These are phyloP conservation scores for Cricetomys ansorgei DNA, from an alignment of 2,113 vertebrate genomes.

Conservation along the genomic window DNA sequence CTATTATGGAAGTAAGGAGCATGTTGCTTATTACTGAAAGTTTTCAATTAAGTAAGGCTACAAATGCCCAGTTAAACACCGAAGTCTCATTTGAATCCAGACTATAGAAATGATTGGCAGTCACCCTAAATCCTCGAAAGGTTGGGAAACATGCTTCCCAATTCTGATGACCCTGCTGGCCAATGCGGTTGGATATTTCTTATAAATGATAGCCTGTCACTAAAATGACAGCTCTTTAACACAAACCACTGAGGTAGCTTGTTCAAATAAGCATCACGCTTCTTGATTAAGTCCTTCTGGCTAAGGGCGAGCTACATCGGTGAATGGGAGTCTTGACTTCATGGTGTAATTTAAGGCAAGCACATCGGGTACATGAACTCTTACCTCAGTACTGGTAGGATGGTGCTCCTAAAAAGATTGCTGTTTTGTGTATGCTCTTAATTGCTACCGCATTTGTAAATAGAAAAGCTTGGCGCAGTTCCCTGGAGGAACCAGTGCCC, in stretches of 20 bases:
- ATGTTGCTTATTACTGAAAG: background rate
- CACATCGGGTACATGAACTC: background rate
- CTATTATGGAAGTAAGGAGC: background rate
- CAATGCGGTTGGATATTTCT: conserved; percentile 20
- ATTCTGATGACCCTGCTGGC: background rate
- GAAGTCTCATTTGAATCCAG: conserved; percentile 27
- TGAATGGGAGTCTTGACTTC: conserved; percentile 30
- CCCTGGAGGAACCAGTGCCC: conserved; percentile 46
- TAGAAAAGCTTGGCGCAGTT: conserved; percentile 44
- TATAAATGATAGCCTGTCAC: background rate
- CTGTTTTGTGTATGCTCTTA: conserved; percentile 33
- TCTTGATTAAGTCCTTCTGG: conserved; percentile 13
- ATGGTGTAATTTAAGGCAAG: background rate
- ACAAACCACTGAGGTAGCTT: conserved; percentile 2
- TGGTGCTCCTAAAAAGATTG: conserved; percentile 23
- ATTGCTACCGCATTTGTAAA: conserved; percentile 56
- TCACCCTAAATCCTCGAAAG: background rate
- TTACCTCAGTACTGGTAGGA: conserved; percentile 43
- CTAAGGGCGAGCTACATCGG: background rate
- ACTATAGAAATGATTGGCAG: background rate
- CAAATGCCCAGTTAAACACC: background rate
- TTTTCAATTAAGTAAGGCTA: conserved; percentile 23
- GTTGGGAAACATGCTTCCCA: background rate
- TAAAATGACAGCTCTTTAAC: conserved; percentile 35
- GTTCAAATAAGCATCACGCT: conserved; percentile 24